Conservation (phyloP, 2,888 invertebrate species). For the Drosophila barbarae region DNA sequence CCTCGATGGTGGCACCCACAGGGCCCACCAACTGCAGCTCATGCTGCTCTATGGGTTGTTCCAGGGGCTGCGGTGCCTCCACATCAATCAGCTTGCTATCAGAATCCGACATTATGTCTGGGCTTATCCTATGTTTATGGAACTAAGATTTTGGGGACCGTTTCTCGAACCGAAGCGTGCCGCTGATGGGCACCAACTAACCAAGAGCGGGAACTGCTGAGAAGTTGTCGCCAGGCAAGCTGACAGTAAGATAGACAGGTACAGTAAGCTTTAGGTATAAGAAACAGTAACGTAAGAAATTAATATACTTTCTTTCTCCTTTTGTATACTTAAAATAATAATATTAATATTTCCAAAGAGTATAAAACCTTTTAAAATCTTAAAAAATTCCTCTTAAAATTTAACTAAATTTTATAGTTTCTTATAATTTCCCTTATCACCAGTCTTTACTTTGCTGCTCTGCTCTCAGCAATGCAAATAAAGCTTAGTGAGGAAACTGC, state of each 20-base stretch:
- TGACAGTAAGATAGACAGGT: constrained; percentile 22
- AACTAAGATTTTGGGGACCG: constrained; percentile 1
- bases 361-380: not conserved
- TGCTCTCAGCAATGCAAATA: constrained; percentile 30
- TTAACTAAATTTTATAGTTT: not conserved
- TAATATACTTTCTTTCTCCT: no score
- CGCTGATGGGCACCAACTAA: constrained; percentile 58
- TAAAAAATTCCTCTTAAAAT: no score
- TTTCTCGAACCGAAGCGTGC: constrained; percentile 46
- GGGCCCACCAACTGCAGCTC: constrained; percentile 59
- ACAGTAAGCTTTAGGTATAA: constrained; percentile 1
- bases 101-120: constrained; percentile 52
- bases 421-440: no score
- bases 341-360: not conserved
- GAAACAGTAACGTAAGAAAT: not conserved
- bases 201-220: constrained; percentile 8
- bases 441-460: not conserved
- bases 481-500: constrained; percentile 9
- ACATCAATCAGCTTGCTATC: constrained; percentile 45
- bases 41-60: constrained; percentile 37
- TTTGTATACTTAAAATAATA: no score
- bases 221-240: constrained; percentile 22
- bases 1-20: constrained; percentile 38
- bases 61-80: constrained; percentile 21
- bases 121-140: not conserved